Evolutionary conservation across 2,888 invertebrate genomes (phyloP).

Genomic region (Eilema caniola): DNA sequence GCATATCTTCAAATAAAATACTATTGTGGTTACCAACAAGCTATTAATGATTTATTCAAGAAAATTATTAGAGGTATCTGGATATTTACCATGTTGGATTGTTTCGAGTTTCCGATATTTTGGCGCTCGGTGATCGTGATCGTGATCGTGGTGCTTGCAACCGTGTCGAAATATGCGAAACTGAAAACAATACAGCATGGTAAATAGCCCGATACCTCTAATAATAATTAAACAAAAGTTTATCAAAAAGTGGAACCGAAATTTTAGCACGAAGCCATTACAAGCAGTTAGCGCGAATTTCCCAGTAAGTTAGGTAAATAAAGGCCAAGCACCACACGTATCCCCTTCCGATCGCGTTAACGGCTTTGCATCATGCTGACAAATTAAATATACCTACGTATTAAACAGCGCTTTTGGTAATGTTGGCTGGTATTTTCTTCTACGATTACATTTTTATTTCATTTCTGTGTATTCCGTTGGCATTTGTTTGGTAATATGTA

Average conservation of each 20-base stretch:
- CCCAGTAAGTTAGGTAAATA: conserved; percentile 16
- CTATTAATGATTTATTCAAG: neutral
- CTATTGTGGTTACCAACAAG: neutral
- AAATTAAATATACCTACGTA: conserved; percentile 48
- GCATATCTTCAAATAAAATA: neutral
- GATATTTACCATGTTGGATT: too few relatives aligned
- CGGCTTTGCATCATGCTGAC: conserved; percentile 33
- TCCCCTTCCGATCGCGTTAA: conserved; percentile 38
- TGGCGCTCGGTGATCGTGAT: too few relatives aligned
- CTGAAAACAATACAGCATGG: too few relatives aligned
- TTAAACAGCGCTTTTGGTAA: neutral
- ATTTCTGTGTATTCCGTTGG: neutral
- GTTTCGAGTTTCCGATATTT: too few relatives aligned
- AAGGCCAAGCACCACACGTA: conserved; percentile 19
- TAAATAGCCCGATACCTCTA: too few relatives aligned
- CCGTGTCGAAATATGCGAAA: too few relatives aligned
- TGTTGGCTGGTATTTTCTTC: neutral
- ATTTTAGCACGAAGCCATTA: neutral
- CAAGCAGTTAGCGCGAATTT: neutral
- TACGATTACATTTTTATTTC: too few relatives aligned
- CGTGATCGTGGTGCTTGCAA: too few relatives aligned
- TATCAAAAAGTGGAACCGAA: neutral
- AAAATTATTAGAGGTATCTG: too few relatives aligned
- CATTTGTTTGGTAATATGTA: neutral
- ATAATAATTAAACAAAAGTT: too few relatives aligned